Evolutionary conservation across 2,888 invertebrate species (phyloP).

Genomic region (Erannis defoliaria): DNA sequence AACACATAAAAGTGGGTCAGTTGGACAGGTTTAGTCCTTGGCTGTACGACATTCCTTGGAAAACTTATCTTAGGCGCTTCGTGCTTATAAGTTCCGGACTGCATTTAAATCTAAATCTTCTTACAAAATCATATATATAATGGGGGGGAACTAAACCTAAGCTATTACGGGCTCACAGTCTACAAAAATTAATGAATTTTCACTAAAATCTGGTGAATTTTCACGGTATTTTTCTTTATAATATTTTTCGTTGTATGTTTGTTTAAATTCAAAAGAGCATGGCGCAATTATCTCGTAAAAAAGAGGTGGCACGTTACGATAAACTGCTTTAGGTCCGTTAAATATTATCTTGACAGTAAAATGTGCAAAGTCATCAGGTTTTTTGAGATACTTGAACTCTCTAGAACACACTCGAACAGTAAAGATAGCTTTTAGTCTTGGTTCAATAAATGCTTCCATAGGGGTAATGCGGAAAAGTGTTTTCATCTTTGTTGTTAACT

Average conservation of each 20-base stretch:
- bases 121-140: background rate
- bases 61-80: conserved; percentile 41
- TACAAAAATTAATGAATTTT: background rate
- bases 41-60: conserved; percentile 59
- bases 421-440: conserved; percentile 54
- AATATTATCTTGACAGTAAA: conserved; percentile 71
- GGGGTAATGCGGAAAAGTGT: conserved; percentile 67
- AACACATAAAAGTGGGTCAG: conserved; percentile 73
- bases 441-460: conserved; percentile 56
- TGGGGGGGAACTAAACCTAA: no score
- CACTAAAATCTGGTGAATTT: background rate
- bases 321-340: conserved; percentile 59
- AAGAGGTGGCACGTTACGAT: conserved; percentile 64
- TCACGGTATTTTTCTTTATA: conserved; percentile 42
- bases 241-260: conserved; percentile 58
- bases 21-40: conserved; percentile 75
- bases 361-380: conserved; percentile 61
- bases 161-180: no score
- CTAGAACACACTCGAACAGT: conserved; percentile 62
- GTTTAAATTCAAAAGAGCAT: conserved; percentile 61
- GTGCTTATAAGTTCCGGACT: conserved; percentile 21
- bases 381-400: conserved; percentile 40
- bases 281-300: conserved; percentile 74
- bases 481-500: conserved; percentile 67
- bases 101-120: background rate